These are phyloP conservation scores for Synanthedon tipuliformis DNA, from an alignment of 2,888 invertebrate genomes.

Conservation along the genomic window DNA sequence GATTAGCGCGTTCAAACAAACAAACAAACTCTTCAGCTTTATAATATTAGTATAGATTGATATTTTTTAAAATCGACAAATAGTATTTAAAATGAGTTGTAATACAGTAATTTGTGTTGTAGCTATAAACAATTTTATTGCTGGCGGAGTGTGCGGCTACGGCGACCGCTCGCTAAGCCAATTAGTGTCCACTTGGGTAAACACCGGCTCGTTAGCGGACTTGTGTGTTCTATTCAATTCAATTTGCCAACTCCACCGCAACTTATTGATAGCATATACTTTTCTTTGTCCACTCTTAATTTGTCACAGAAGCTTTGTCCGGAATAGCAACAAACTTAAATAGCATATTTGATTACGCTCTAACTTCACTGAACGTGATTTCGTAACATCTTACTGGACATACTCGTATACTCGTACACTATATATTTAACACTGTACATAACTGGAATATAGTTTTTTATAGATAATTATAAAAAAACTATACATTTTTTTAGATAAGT, in stretches of 20 bases:
- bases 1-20: too few species aligned
- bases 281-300: constrained; percentile 44
- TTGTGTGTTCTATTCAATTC: constrained; percentile 69
- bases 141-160: constrained; percentile 17
- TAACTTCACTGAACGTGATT: too few species aligned
- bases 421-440: too few species aligned
- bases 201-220: constrained; percentile 68
- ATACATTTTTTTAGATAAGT: too few species aligned
- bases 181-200: constrained; percentile 70
- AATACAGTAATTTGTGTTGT: not conserved
- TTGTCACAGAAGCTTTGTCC: constrained; percentile 21
- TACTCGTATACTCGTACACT: too few species aligned
- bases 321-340: constrained; percentile 13
- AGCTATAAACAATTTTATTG: not conserved
- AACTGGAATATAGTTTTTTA: too few species aligned
- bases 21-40: too few species aligned
- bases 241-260: constrained; percentile 60
- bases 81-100: too few species aligned
- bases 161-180: constrained; percentile 67
- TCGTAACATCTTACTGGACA: too few species aligned
- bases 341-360: not conserved
- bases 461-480: too few species aligned
- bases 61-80: too few species aligned
- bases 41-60: too few species aligned
- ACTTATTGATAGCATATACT: constrained; percentile 59